Percentiles rank a stretch among this genome's conserved stretches.
Conservation (phyloP, 2,888 invertebrate genomes). For the Tholera decimalis region DNA sequence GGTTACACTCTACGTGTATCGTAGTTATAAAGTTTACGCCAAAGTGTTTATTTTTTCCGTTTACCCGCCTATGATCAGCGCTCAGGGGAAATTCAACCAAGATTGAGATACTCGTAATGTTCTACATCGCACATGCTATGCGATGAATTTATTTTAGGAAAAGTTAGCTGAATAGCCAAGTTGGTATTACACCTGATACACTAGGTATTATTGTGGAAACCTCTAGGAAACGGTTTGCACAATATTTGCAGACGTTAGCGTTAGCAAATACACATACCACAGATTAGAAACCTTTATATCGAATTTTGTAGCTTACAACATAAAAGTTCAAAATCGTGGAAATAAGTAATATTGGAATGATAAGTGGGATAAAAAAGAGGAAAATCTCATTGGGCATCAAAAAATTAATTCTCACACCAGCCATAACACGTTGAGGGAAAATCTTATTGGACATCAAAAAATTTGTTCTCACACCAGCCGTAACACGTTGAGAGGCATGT, state of each 20-base stretch:
- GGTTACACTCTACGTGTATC: not conserved
- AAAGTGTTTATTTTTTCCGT: constrained; percentile 35
- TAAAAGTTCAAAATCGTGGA: too few species aligned
- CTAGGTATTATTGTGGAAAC: not conserved
- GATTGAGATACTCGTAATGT: constrained; percentile 45
- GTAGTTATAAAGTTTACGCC: constrained; percentile 14
- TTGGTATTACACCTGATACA: constrained; percentile 5
- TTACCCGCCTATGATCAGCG: constrained; percentile 22
- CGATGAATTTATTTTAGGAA: constrained; percentile 19
- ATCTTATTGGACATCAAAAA: too few species aligned
- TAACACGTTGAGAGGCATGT: too few species aligned
- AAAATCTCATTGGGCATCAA: too few species aligned
- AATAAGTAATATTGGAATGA: too few species aligned
- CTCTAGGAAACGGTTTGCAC: not conserved
- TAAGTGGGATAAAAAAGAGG: too few species aligned
- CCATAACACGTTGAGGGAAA: too few species aligned
- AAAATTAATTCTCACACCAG: too few species aligned
- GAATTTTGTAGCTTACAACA: too few species aligned
- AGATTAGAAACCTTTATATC: too few species aligned
- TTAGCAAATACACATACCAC: not conserved
- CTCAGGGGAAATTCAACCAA: constrained; percentile 50
- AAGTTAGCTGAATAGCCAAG: constrained; percentile 8
- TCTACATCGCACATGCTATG: constrained; percentile 5
- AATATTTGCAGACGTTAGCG: not conserved
- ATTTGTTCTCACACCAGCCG: too few species aligned